Evolutionary conservation across 2,797 vertebrate species (phyloP).

Genomic region (Oreochromis mossambicus): DNA sequence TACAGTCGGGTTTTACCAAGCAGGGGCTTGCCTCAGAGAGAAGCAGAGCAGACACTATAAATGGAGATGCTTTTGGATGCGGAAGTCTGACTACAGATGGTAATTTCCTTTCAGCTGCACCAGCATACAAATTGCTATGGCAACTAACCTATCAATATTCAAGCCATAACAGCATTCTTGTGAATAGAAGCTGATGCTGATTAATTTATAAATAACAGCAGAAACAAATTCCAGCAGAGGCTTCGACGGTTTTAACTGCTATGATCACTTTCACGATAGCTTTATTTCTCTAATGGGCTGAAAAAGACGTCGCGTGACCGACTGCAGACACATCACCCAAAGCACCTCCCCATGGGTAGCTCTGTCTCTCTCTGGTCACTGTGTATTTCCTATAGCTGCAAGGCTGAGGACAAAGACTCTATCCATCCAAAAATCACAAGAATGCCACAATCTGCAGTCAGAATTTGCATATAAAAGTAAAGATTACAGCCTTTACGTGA

Average conservation of each 20-base stretch:
- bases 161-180: slow-evolving; percentile 5
- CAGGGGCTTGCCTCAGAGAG: slow-evolving; percentile 55
- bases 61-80: slow-evolving; percentile 50
- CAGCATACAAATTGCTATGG: slow-evolving; percentile 42
- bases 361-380: slow-evolving; percentile 31
- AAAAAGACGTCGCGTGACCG: slow-evolving; percentile 32
- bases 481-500: not conserved
- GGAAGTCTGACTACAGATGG: slow-evolving; percentile 43
- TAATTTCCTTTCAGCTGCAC: slow-evolving; percentile 49
- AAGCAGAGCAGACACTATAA: slow-evolving; percentile 51
- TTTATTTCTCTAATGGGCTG: not conserved
- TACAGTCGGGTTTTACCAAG: slow-evolving; percentile 72
- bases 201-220: slow-evolving; percentile 19
- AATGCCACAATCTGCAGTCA: slow-evolving; percentile 38
- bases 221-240: not conserved
- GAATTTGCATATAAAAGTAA: slow-evolving; percentile 20
- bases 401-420: slow-evolving; percentile 51
- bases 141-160: slow-evolving; percentile 50
- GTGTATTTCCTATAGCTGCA: slow-evolving; percentile 59
- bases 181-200: slow-evolving; percentile 12
- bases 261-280: not conserved
- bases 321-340: slow-evolving; percentile 20
- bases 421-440: slow-evolving; percentile 29
- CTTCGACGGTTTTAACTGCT: not conserved
- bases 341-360: slow-evolving; percentile 31